These are phyloP conservation scores for Drosophila novamexicana DNA, from an alignment of 1,140 invertebrate genomes.

Conservation along the genomic window DNA sequence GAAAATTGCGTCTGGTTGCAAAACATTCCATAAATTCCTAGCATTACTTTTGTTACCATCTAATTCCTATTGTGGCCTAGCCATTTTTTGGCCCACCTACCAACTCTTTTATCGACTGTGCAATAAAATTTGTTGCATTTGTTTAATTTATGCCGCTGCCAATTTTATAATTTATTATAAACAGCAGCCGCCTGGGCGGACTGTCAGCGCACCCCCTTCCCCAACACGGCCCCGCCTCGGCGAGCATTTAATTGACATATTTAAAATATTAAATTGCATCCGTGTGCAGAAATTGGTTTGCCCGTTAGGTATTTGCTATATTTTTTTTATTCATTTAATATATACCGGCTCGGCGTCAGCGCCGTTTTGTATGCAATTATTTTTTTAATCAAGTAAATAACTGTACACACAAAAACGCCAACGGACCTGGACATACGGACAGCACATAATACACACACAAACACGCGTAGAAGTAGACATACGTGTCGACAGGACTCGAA, in stretches of 20 bases:
- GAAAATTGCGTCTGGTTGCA: constrained; percentile 4
- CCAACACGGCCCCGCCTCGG: background rate
- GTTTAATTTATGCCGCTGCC: constrained; percentile 58
- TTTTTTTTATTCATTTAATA: constrained; percentile 1
- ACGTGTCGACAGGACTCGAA: constrained; percentile 48
- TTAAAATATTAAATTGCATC: constrained; percentile 83
- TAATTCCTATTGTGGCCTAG: constrained; percentile 7
- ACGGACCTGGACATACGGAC: constrained; percentile 2
- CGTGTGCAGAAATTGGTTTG: constrained; percentile 59
- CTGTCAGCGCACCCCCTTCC: constrained; percentile 57
- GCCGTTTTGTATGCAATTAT: constrained; percentile 67
- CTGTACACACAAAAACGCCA: constrained; percentile 43
- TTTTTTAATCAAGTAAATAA: constrained; percentile 81
- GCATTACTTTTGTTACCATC: constrained; percentile 3
- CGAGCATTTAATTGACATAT: constrained; percentile 75
- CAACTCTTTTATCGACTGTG: constrained; percentile 55
- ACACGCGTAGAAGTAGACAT: background rate
- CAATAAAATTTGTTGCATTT: constrained; percentile 62
- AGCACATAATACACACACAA: background rate
- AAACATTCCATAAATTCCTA: constrained; percentile 11
- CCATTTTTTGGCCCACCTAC: background rate
- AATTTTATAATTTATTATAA: constrained; percentile 74
- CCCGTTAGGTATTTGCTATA: constrained; percentile 40
- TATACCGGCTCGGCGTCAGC: constrained; percentile 1
- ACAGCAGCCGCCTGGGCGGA: constrained; percentile 44